phyloP scores from a whole-genome alignment of 2,888 invertebrate species.

The Amphimallon solstitiale region DNA sequence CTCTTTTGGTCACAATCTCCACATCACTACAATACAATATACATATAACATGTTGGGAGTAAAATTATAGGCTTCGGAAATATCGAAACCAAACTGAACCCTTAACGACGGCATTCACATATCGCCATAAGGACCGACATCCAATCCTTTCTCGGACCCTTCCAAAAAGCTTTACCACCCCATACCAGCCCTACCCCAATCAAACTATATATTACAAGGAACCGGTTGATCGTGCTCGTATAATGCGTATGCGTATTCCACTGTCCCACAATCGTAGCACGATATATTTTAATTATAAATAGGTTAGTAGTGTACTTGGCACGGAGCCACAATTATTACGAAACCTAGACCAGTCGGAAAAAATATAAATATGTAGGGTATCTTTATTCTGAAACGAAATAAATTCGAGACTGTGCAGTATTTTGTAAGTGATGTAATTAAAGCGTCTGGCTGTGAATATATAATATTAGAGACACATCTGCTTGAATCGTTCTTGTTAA shows the following conservation, averaged over 20 bases:
- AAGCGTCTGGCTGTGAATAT: too few species aligned
- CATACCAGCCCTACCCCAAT: conserved; percentile 1
- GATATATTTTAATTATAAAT: conserved; percentile 28
- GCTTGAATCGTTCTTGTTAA: too few species aligned
- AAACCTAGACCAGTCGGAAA: background rate
- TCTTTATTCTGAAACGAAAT: too few species aligned
- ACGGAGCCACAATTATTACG: background rate
- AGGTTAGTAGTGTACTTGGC: conserved; percentile 21
- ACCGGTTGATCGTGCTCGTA: conserved; percentile 15
- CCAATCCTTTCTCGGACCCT: conserved; percentile 8
- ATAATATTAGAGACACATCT: too few species aligned
- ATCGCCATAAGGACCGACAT: background rate
- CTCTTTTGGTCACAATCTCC: too few species aligned
- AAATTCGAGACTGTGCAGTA: too few species aligned
- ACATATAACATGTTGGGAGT: background rate
- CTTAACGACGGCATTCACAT: background rate
- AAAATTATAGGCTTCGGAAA: background rate
- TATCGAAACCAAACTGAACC: background rate
- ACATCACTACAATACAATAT: too few species aligned
- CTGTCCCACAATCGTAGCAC: conserved; percentile 3
- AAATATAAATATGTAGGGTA: too few species aligned
- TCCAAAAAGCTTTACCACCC: background rate
- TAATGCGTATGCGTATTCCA: background rate
- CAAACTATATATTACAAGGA: background rate
- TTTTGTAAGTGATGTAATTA: too few species aligned